A percentile compares a stretch with the other conserved stretches of the same genome.
These are phyloP conservation scores for Metallyticus violacea DNA, from an alignment of 2,888 invertebrate species.

Conservation along the genomic window DNA sequence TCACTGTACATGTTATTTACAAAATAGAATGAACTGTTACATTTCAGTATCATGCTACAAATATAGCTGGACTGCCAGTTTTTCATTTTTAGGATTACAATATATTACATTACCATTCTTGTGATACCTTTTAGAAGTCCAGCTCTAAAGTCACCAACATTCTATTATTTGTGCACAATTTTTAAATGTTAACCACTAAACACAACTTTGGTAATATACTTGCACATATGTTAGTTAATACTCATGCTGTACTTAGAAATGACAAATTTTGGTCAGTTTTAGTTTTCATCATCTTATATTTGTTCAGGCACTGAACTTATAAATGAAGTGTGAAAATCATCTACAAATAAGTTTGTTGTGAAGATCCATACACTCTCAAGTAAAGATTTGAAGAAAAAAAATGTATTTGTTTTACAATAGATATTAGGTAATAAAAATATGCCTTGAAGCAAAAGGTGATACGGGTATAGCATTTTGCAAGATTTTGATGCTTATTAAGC, in stretches of 20 bases:
- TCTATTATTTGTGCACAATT: neutral
- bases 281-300: neutral
- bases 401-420: too few relatives aligned
- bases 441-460: too few relatives aligned
- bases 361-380: neutral
- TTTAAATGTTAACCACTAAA: neutral
- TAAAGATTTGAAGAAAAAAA: too few relatives aligned
- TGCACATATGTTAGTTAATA: neutral
- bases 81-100: neutral
- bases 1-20: neutral
- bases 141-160: neutral
- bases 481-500: too few relatives aligned
- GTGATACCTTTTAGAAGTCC: neutral
- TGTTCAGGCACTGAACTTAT: neutral
- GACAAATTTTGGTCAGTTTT: neutral
- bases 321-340: neutral
- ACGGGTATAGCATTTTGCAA: too few relatives aligned
- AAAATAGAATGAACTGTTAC: neutral
- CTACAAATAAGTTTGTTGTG: neutral
- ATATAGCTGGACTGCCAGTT: neutral
- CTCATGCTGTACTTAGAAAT: neutral
- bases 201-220: neutral
- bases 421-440: too few relatives aligned
- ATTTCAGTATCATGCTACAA: neutral
- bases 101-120: neutral